Evolutionary conservation across 2,113 vertebrate genomes (phyloP).

Genomic region (Brachypodius melanocephalos): DNA sequence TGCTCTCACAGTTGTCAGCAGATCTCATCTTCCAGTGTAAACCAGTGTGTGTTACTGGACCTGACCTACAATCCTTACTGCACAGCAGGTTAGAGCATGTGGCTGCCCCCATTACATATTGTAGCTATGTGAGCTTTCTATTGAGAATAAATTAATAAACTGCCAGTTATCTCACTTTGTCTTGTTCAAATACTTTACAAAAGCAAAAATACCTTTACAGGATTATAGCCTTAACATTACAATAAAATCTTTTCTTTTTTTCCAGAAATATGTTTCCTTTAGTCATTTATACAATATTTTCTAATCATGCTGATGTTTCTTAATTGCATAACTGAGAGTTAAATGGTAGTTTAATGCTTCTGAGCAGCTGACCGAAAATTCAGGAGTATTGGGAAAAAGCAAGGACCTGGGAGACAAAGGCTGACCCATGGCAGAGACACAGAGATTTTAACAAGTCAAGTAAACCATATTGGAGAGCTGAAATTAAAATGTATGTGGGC

Average conservation of each 20-base stretch:
- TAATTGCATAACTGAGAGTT: not conserved
- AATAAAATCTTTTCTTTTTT: not conserved
- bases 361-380: not conserved
- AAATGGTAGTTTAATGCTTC: not conserved
- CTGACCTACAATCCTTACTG: not conserved
- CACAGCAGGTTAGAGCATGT: not conserved
- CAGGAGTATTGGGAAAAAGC: not conserved
- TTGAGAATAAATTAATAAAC: not conserved
- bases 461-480: not conserved
- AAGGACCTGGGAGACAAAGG: not conserved
- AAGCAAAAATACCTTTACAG: not conserved
- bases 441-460: rapidly evolving
- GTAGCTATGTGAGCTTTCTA: not conserved
- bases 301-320: not conserved
- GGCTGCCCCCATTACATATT: not conserved
- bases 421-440: not conserved
- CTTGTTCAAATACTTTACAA: not conserved
- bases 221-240: not conserved
- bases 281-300: not conserved
- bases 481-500: not conserved
- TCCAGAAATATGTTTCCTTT: not conserved
- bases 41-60: not conserved
- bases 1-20: not conserved
- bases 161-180: not conserved
- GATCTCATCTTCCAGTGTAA: not conserved